Percentiles rank a stretch among this genome's conserved stretches.
phyloP scores from a whole-genome alignment of 2,888 invertebrate genomes.

The Philonicus albiceps region DNA sequence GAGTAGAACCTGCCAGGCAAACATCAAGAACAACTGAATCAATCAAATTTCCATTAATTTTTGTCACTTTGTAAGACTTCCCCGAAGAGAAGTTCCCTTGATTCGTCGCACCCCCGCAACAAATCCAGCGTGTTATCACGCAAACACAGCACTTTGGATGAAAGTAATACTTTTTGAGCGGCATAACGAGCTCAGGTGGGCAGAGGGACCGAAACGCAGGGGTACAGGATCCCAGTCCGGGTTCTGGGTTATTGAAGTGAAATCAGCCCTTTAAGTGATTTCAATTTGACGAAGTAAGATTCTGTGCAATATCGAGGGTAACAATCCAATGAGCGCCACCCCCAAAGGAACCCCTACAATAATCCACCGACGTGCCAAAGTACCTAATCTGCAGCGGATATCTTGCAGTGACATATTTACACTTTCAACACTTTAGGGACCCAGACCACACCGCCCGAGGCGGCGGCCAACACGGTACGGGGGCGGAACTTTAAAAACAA shows the following conservation, averaged over 20 bases:
- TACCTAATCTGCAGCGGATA: slow-evolving; percentile 32
- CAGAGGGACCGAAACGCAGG: background rate
- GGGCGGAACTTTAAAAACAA: slow-evolving; percentile 28
- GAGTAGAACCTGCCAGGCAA: background rate
- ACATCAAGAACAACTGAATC: slow-evolving; percentile 39
- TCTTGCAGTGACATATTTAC: slow-evolving; percentile 40
- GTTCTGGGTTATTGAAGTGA: slow-evolving; percentile 16
- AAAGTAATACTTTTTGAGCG: background rate
- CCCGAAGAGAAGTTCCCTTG: background rate
- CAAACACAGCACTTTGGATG: background rate
- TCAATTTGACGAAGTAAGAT: slow-evolving; percentile 21
- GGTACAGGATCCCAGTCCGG: background rate
- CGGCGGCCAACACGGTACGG: background rate
- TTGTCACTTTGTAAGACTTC: slow-evolving; percentile 40
- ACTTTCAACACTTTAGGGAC: slow-evolving; percentile 5
- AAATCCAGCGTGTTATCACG: background rate
- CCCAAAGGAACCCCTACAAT: background rate
- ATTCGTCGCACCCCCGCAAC: background rate
- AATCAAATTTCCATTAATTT: slow-evolving; percentile 46
- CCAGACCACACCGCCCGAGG: background rate
- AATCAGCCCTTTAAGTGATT: slow-evolving; percentile 35
- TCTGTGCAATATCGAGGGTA: background rate
- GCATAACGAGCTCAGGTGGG: slow-evolving; percentile 4
- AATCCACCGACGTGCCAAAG: slow-evolving; percentile 3
- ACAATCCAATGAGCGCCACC: background rate